A percentile compares a stretch with the other conserved stretches of the same genome.
Evolutionary conservation across 2,888 invertebrate genomes (phyloP).

Genomic region (Caenorhabditis plicata): DNA sequence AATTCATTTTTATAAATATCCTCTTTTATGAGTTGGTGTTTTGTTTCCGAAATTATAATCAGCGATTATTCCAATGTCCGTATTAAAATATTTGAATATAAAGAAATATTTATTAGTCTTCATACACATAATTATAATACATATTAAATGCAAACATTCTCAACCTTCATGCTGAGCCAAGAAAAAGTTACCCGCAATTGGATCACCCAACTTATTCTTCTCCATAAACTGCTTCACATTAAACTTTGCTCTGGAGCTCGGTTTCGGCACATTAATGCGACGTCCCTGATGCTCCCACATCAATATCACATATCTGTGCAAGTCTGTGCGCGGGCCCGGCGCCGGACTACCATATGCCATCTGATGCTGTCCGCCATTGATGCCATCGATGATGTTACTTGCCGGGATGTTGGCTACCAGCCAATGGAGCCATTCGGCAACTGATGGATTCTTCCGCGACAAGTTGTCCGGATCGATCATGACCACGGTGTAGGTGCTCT

Average conservation of each 20-base stretch:
- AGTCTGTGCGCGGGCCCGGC: slow-evolving; percentile 64
- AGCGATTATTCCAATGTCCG: background rate
- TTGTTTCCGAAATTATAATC: background rate
- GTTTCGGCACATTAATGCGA: slow-evolving; percentile 56
- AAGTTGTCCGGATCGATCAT: slow-evolving; percentile 66
- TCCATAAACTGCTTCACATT: slow-evolving; percentile 64
- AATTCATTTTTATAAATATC: too few species aligned
- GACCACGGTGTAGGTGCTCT: slow-evolving; percentile 61
- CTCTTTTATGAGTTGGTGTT: background rate
- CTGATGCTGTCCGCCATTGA: slow-evolving; percentile 65
- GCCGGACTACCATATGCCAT: slow-evolving; percentile 65
- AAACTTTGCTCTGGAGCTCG: slow-evolving; percentile 62
- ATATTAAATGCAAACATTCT: background rate
- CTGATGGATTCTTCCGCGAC: slow-evolving; percentile 64
- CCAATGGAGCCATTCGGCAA: slow-evolving; percentile 66
- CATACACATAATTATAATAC: background rate
- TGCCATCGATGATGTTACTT: slow-evolving; percentile 64
- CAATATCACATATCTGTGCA: slow-evolving; percentile 64
- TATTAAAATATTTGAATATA: slow-evolving; percentile 1
- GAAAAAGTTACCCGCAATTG: slow-evolving; percentile 65
- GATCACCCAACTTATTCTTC: slow-evolving; percentile 64
- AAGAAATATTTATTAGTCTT: background rate
- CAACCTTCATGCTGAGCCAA: slow-evolving; percentile 57
- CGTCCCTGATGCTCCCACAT: slow-evolving; percentile 64
- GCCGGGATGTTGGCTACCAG: slow-evolving; percentile 64